Base-by-base conservation (phyloP, 2,113 vertebrate species). In the Eptatretus burgeri region DNA sequence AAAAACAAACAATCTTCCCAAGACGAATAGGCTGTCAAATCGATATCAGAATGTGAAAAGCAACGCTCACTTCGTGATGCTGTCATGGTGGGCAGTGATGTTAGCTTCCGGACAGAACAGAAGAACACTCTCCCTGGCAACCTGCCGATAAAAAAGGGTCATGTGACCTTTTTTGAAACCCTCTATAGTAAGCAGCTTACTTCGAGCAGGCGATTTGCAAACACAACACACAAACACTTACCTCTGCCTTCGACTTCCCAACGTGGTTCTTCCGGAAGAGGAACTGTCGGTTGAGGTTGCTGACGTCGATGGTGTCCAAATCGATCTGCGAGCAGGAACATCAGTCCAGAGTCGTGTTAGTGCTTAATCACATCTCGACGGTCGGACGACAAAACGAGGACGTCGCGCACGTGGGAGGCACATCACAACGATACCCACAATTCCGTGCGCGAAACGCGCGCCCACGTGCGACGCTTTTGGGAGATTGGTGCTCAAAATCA, bases 181-280 rank as follows among this genome's bases (percentile, higher is more conserved):
- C 27, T 41, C 27, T 41, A 41, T 41, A 41, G 27, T 41, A 41
- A 41, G 27, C 7, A 41, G 27, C 27, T 3, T 7, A 41, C 27
- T 41, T 41, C 27, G 27, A 41, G 27, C 27, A 41, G 27, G 7
- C 7, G 27, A 41, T 41, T 41, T 41, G 27, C 27, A 41, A 41
- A 41, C 27, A 41, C 3, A 41, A 5, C 7, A 41, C 10, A 17
- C 11, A 8, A 9, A 18, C 27, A 60, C 67, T 74, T 70, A 93
- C 91, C 83, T 98, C 82, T 10, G 91, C 81, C 76, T 98, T 98
- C 66, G 91, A 95, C 71, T 89, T 85, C 66, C 91, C 91, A 65
- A 98, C 91, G 75, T 98, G 91, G 65, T 93, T 98, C 79, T 98
- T 98, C 72, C 95, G 91, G 71, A 98, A 98, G 67, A 98, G 78